phyloP scores from a whole-genome alignment of 2,797 vertebrate species.

The Spinus olivaceus region DNA sequence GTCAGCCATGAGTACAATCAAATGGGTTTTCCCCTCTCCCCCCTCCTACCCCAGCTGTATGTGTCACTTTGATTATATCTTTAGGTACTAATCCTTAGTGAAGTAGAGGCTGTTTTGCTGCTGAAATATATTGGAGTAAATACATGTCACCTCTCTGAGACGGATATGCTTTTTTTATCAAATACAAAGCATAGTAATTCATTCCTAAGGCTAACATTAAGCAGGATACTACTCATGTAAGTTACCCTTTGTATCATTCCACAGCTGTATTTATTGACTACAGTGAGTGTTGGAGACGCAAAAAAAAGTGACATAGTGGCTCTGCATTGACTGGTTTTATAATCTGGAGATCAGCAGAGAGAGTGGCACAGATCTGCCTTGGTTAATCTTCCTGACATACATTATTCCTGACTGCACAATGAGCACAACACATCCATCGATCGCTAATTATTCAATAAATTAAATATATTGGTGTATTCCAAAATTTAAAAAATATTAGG shows the following conservation, averaged over 20 bases:
- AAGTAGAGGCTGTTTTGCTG: not conserved
- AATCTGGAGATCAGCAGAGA: not conserved
- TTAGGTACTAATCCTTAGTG: not conserved
- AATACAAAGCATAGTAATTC: not conserved
- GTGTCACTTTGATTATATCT: not conserved
- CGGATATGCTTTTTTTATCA: not conserved
- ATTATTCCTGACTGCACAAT: not conserved
- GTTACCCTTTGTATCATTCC: not conserved
- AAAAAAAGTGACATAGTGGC: not conserved
- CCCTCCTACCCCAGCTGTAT: not conserved
- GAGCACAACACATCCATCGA: accelerated
- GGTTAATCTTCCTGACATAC: accelerated
- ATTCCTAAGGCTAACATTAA: not conserved
- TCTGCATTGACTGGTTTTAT: not conserved
- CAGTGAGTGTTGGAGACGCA: not conserved
- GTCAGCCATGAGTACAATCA: not conserved
- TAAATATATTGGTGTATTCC: not conserved
- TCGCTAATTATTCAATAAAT: not conserved
- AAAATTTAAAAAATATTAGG: not conserved
- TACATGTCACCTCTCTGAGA: not conserved
- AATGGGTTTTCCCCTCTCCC: not conserved
- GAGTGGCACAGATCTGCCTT: not conserved
- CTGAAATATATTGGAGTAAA: not conserved
- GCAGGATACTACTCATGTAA: not conserved
- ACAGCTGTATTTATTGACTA: not conserved